Evolutionary conservation across 64 coral and sea anemone genomes (phyloP).

Genomic region (Montipora cactus): DNA sequence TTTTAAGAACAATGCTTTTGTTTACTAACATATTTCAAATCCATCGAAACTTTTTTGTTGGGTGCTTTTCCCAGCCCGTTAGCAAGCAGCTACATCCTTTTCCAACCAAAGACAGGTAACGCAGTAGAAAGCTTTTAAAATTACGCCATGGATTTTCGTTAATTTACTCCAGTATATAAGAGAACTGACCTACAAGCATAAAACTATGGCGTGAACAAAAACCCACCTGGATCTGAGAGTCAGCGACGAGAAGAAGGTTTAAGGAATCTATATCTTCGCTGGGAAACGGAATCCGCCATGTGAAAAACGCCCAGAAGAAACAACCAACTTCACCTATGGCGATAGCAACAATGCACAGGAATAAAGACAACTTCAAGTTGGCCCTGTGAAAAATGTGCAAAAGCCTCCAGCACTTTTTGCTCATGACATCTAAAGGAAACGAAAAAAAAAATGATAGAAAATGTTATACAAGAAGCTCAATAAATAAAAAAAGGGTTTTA

Average conservation of each 20-base stretch:
- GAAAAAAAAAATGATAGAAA: background rate
- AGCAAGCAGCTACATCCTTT: too few relatives aligned
- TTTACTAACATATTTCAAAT: too few relatives aligned
- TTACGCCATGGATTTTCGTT: too few relatives aligned
- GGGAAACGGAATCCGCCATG: background rate
- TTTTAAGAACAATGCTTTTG: too few relatives aligned
- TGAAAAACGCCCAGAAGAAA: constrained; percentile 1
- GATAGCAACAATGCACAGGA: background rate
- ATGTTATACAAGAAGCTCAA: background rate
- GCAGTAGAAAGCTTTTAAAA: too few relatives aligned
- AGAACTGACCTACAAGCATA: too few relatives aligned
- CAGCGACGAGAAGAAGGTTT: constrained; percentile 26
- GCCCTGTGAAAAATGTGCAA: background rate
- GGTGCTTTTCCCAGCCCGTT: too few relatives aligned
- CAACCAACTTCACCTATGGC: constrained; percentile 21
- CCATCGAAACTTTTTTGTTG: too few relatives aligned
- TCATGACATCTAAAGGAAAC: constrained; percentile 3
- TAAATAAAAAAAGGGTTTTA: too few relatives aligned
- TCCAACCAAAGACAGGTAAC: too few relatives aligned
- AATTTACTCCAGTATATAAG: too few relatives aligned
- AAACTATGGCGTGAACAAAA: background rate
- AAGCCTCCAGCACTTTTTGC: background rate
- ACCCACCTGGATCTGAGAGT: constrained; percentile 41
- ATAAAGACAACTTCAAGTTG: background rate
- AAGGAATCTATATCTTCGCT: background rate